Percentiles rank a stretch among this genome's conserved stretches.
Evolutionary conservation across 2,113 vertebrate genomes (phyloP).

Genomic region (Gracilinanus agilis): DNA sequence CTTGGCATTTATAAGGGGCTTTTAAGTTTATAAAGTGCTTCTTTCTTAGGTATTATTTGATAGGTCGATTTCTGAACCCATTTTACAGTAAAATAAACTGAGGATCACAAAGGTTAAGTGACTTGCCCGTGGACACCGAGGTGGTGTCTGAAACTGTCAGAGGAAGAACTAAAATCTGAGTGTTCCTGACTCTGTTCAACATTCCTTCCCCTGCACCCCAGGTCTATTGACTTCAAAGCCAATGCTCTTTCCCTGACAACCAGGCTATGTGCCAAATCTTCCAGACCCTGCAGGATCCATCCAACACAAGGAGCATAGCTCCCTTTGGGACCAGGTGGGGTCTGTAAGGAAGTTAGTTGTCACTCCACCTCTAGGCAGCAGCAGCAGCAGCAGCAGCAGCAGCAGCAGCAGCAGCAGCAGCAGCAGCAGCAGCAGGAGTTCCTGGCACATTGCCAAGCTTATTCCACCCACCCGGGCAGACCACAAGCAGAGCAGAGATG

Average conservation of each 20-base stretch:
- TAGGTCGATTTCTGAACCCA: too few species aligned
- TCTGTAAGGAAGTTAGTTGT: constrained; percentile 12
- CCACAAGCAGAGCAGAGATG: neutral
- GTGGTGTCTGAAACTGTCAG: neutral
- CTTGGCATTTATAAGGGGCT: neutral
- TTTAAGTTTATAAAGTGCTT: neutral
- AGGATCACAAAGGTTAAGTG: too few species aligned
- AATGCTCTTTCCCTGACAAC: neutral
- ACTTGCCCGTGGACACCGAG: neutral
- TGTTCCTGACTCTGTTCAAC: neutral
- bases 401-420: neutral
- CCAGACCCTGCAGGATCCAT: neutral
- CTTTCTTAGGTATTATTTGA: too few species aligned
- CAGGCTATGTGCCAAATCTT: neutral
- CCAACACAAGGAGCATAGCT: neutral
- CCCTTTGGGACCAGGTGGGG: neutral
- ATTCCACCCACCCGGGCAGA: neutral
- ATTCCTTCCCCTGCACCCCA: neutral
- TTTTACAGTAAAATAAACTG: too few species aligned
- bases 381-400: neutral
- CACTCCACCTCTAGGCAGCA: neutral
- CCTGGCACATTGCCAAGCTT: neutral
- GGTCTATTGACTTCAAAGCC: neutral
- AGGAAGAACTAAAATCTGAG: neutral
- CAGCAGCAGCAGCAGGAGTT: neutral